Percentiles rank a stretch among this genome's conserved stretches.
phyloP scores from a whole-genome alignment of 2,113 vertebrate genomes.

The Cephalopterus ornatus region DNA sequence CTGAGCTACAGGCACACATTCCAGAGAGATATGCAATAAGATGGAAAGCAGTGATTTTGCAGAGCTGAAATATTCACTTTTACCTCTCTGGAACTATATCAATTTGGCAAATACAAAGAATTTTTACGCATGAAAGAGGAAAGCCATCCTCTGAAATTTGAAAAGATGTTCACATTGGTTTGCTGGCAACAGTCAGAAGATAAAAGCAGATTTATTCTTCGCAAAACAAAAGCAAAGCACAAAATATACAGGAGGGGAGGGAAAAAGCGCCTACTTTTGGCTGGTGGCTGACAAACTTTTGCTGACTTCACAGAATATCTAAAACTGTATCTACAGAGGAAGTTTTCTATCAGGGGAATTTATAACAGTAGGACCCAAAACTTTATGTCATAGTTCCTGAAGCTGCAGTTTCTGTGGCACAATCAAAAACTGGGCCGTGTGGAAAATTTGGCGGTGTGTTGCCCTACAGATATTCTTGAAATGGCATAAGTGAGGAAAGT shows the following conservation, averaged over 20 bases:
- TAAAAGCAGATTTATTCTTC: background rate
- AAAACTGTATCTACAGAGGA: background rate
- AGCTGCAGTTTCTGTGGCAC: background rate
- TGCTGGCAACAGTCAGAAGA: background rate
- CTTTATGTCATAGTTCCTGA: background rate
- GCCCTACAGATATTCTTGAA: background rate
- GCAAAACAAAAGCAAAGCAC: background rate
- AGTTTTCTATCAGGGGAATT: background rate
- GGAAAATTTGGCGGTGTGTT: background rate
- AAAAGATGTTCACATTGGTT: background rate
- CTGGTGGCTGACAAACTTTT: background rate
- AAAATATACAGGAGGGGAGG: background rate
- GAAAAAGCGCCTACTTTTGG: background rate
- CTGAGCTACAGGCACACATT: background rate
- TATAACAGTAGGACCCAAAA: background rate
- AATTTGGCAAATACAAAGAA: background rate
- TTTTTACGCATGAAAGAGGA: background rate
- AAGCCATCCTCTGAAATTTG: background rate
- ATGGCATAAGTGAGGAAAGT: background rate
- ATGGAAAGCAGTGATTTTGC: background rate
- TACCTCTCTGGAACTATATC: background rate
- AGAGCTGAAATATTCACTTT: background rate
- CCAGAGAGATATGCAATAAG: background rate
- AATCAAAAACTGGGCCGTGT: background rate
- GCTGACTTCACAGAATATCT: conserved; percentile 4